Conservation (phyloP, 1,140 invertebrate genomes). For the Drosophila bocki region DNA sequence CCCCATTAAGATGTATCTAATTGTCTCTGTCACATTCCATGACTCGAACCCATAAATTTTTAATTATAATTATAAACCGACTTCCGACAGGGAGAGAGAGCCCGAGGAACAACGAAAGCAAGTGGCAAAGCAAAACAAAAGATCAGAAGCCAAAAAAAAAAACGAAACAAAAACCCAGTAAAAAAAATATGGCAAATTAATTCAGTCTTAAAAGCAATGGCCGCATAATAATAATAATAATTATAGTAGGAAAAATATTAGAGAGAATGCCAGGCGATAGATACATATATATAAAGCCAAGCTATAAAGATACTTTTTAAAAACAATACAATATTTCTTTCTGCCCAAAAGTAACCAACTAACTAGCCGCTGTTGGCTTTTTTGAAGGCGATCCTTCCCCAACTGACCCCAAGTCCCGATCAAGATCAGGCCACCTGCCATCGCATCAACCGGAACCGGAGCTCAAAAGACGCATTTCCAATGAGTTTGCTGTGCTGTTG, state of each 20-base stretch:
- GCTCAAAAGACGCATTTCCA: slow-evolving; percentile 66
- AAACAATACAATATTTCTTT: background rate
- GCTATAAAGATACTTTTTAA: background rate
- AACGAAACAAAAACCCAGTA: background rate
- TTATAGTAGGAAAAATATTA: background rate
- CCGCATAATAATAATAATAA: background rate
- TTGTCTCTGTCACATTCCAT: slow-evolving; percentile 23
- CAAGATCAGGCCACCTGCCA: slow-evolving; percentile 76
- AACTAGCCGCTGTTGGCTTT: background rate
- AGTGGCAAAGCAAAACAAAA: slow-evolving; percentile 17
- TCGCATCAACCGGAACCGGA: slow-evolving; percentile 62
- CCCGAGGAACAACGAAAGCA: slow-evolving; percentile 16
- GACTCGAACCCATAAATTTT: slow-evolving; percentile 18
- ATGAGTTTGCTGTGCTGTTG: slow-evolving; percentile 50
- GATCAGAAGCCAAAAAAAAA: slow-evolving; percentile 14
- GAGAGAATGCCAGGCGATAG: background rate
- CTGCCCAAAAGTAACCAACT: background rate
- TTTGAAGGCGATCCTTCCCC: background rate
- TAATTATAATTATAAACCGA: slow-evolving; percentile 21
- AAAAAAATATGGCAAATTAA: slow-evolving; percentile 27
- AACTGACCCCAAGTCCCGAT: slow-evolving; percentile 13
- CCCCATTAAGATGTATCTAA: slow-evolving; percentile 15
- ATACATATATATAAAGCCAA: too few species aligned
- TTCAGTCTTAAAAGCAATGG: slow-evolving; percentile 5
- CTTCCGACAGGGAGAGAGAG: slow-evolving; percentile 23